These are phyloP conservation scores for Hemibagrus wyckioides DNA, from an alignment of 2,113 vertebrate species.

Conservation along the genomic window DNA sequence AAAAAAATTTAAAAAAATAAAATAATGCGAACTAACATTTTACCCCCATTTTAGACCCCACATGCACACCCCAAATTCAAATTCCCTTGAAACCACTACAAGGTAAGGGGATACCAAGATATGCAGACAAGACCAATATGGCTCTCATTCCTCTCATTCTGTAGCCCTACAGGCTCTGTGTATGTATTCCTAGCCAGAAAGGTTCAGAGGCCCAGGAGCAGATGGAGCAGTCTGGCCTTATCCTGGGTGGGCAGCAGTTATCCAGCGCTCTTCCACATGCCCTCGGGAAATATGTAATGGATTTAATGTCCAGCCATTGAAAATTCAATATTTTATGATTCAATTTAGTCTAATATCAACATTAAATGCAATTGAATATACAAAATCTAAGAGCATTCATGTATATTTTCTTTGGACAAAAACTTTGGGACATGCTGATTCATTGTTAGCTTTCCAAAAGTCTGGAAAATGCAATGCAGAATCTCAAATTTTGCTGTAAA, in stretches of 20 bases:
- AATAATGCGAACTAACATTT: neutral
- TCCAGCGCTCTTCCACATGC: conserved; percentile 5
- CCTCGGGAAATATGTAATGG: conserved; percentile 26
- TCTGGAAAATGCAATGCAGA: conserved; percentile 4
- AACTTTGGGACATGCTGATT: neutral
- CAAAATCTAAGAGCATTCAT: conserved; percentile 5
- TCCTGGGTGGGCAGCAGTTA: conserved; percentile 54
- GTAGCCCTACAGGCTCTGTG: conserved; percentile 29
- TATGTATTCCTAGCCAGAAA: conserved; percentile 3
- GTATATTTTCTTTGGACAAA: conserved; percentile 15
- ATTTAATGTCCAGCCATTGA: conserved; percentile 45
- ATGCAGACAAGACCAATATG: conserved; percentile 46
- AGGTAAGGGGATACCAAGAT: conserved; percentile 45
- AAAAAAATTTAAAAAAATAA: neutral
- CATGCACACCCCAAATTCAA: conserved; percentile 37
- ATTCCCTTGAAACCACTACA: conserved; percentile 45
- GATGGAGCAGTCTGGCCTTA: conserved; percentile 50
- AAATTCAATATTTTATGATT: conserved; percentile 35
- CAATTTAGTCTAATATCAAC: conserved; percentile 25
- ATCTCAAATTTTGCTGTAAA: neutral
- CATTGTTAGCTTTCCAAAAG: conserved; percentile 9
- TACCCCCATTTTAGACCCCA: conserved; percentile 24
- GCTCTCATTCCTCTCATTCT: conserved; percentile 49
- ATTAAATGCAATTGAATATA: conserved; percentile 25
- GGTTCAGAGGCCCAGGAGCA: conserved; percentile 45